Base-by-base conservation (phyloP, 2,113 vertebrate species). In the Poeciliopsis turrubarensis region DNA sequence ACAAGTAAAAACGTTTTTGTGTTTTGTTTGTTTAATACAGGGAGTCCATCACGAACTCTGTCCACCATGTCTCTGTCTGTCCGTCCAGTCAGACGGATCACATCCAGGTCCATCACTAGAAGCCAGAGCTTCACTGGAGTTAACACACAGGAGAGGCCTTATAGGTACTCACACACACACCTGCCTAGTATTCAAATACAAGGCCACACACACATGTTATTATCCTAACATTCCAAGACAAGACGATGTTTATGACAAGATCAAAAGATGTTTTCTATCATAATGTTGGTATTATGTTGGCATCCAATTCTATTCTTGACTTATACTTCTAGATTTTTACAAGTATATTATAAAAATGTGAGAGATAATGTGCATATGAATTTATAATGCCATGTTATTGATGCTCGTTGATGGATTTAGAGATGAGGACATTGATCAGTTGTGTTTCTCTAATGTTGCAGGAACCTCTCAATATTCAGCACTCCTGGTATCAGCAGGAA, bases 71-170 rank as follows among this genome's bases (percentile, higher is more conserved):
- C 97, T 9, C 96, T 99, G 85, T 97, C 97, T 1, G 95, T 94
- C 90, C 95, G 96, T 73, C 97, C 97, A 0, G 92, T 95, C 87
- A 96, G 96, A 85, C 95, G 95, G 72, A 90, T 94, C 86, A 90
- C 95, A 60, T 89, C 94, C 86, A 93, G 92, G 90, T 94, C 95
- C 93, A 96, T 99, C 95, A 97, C 84, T 97, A 99, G 98, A 91
- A 99, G 97, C 92, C 97, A 99, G 91, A 98, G 97, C 75, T 99
- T 98, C 17, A 96, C 96, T 4, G 98, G 97, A 74, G 96, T 98
- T 91, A 97, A 97, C 93, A 95, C 95, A 19, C 92, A 95, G 70
- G 96, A 98, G 83, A 96, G 96, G 79, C 86, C 94, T 30, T 96
- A 95, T 93, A 96, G 97, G 97, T 98, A 67, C 79, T 10, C 19